Percentiles rank a stretch among this genome's conserved stretches.
Evolutionary conservation across 1,140 invertebrate genomes (phyloP).

Genomic region (Cydia splendana): DNA sequence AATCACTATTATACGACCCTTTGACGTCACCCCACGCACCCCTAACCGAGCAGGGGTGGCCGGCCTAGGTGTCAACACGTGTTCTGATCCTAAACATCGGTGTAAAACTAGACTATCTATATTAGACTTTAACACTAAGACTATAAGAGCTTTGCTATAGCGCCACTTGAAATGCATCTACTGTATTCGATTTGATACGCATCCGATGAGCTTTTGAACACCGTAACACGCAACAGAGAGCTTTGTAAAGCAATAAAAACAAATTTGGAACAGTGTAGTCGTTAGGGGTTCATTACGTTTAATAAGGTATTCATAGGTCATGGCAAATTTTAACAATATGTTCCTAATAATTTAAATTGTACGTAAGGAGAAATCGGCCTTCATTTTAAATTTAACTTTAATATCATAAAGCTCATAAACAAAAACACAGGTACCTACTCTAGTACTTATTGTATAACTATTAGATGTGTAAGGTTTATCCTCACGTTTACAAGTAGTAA

Average conservation of each 20-base stretch:
- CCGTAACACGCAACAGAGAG: slow-evolving; percentile 59
- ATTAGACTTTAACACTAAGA: background rate
- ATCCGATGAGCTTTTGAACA: slow-evolving; percentile 62
- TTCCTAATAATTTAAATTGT: background rate
- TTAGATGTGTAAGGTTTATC: too few species aligned
- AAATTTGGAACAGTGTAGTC: slow-evolving; percentile 25
- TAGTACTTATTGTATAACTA: too few species aligned
- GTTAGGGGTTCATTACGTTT: slow-evolving; percentile 14
- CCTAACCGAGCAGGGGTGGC: slow-evolving; percentile 48
- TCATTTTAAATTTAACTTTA: too few species aligned
- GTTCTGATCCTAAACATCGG: slow-evolving; percentile 66
- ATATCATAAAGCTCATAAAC: too few species aligned
- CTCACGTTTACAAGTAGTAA: too few species aligned
- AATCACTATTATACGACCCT: slow-evolving; percentile 63
- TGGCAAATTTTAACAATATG: background rate
- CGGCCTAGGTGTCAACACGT: slow-evolving; percentile 73
- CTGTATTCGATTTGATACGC: slow-evolving; percentile 50
- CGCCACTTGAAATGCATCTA: background rate
- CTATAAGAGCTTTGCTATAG: background rate
- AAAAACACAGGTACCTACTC: too few species aligned
- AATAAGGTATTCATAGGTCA: slow-evolving; percentile 14
- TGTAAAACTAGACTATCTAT: background rate
- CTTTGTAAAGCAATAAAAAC: slow-evolving; percentile 55
- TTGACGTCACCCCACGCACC: slow-evolving; percentile 45
- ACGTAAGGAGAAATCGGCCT: background rate